Evolutionary conservation across 2,113 vertebrate genomes (phyloP).

Genomic region (Vireo altiloquus): DNA sequence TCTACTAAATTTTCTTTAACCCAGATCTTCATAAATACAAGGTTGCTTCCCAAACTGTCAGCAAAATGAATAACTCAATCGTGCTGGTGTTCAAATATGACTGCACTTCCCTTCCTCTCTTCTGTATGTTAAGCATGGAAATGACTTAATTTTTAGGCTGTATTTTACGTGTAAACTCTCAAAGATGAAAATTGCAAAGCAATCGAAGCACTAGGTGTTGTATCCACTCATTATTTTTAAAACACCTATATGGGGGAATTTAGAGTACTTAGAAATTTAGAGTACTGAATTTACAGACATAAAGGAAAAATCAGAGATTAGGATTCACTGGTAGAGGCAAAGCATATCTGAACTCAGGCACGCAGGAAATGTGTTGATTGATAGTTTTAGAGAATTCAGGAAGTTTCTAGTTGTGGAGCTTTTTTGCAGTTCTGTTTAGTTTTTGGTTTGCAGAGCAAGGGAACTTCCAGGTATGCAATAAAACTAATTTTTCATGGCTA

Average conservation of each 20-base stretch:
- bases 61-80: not conserved
- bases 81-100: not conserved
- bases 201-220: not conserved
- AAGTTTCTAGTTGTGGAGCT: not conserved
- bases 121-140: not conserved
- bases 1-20: not conserved
- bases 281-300: not conserved
- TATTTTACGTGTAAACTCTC: not conserved
- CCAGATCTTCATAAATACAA: rapidly evolving
- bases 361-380: not conserved
- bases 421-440: not conserved
- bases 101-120: not conserved
- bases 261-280: too few species aligned
- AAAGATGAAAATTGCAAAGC: not conserved
- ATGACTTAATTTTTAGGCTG: not conserved
- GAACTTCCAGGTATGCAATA: not conserved
- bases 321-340: not conserved
- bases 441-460: not conserved
- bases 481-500: not conserved
- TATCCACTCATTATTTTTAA: not conserved
- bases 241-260: not conserved
- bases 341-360: not conserved
- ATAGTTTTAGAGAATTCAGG: not conserved
- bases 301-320: not conserved
- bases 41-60: not conserved